Evolutionary conservation across 2,797 vertebrate species (phyloP), one percentile per base, ranked within the genome.

Genomic region (Anguilla pacifica): DNA sequence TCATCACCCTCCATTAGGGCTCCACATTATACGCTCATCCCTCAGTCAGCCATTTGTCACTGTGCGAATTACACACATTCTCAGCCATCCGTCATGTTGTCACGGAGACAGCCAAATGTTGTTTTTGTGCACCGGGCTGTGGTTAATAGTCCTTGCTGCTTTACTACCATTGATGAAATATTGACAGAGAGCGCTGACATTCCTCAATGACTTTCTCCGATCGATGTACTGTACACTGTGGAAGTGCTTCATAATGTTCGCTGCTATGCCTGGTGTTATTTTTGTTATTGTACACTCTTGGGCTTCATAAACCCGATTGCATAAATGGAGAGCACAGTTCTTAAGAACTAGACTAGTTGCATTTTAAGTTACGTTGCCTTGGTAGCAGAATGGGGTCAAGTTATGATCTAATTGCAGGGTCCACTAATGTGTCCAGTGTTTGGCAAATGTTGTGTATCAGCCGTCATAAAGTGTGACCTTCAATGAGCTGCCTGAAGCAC

Each of bases 161-260:
- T 82, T 82, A 82, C 79, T 82, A 51, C 79, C 79, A 82, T 82
- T 51, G 79, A 82, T 82, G 79, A 82, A 82, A 82, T 82, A 82
- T 82, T 82, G 79, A 82, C 79, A 82, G 17, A 82, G 79, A 82
- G 46, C 22, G 9, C 79, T 51, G 79, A 82, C 79, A 51, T 51
- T 82, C 79, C 22, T 82, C 79, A 25, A n/a, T 46, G 19, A 51
- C 79, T 25, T 15, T 82, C 46, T 51, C 79, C 19, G 43, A 82
- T 82, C 79, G 46, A 51, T 51, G 79, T 15, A 82, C 79, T 51
- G 79, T 15, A 82, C 79, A n/a, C 46, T 2, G 43, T 81, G 77
- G 77, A 81, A 81, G 35, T 49, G 49, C 77, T 39, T 46, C 39
- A 43, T 49, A 49, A 39, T 10, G 43, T 49, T 43, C 77, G 2